phyloP scores from a whole-genome alignment of 30 jellyfish, hydroid and myxozoan genomes.

The Cassiopea andromeda region DNA sequence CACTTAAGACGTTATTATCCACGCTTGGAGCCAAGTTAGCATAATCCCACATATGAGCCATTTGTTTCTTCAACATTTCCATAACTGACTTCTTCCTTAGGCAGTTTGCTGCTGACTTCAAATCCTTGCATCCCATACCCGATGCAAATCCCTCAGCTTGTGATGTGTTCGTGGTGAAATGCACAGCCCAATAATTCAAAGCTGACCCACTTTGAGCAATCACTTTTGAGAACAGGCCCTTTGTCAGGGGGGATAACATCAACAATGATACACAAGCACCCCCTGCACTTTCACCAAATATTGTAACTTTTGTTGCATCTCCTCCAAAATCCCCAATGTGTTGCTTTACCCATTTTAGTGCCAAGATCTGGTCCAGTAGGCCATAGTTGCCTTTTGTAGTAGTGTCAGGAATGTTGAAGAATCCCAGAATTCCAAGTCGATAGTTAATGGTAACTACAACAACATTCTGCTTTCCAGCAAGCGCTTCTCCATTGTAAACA shows the following conservation, averaged over 20 bases:
- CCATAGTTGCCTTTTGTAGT: slow-evolving; percentile 49
- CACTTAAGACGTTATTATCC: slow-evolving; percentile 27
- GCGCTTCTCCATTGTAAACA: slow-evolving; percentile 30
- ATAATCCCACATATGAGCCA: not conserved
- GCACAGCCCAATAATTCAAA: slow-evolving; percentile 25
- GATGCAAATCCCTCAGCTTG: not conserved
- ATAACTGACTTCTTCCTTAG: slow-evolving; percentile 1
- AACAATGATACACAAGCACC: slow-evolving; percentile 38
- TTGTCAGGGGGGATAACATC: slow-evolving; percentile 44
- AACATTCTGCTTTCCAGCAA: slow-evolving; percentile 28
- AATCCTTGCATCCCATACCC: slow-evolving; percentile 9
- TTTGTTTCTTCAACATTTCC: not conserved
- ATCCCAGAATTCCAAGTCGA: slow-evolving; percentile 72
- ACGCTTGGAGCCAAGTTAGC: slow-evolving; percentile 7
- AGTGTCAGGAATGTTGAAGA: slow-evolving; percentile 47
- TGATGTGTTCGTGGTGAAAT: not conserved
- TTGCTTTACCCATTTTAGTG: slow-evolving; percentile 53
- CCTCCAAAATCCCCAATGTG: slow-evolving; percentile 57
- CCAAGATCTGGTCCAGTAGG: slow-evolving; percentile 50
- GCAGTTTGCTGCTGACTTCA: slow-evolving; percentile 15
- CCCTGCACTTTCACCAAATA: slow-evolving; percentile 67
- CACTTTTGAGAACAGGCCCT: slow-evolving; percentile 47
- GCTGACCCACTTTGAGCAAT: slow-evolving; percentile 60
- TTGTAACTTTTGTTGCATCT: slow-evolving; percentile 24
- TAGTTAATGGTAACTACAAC: slow-evolving; percentile 54